Evolutionary conservation across 2,888 invertebrate species (phyloP).

Genomic region (Dione juno): DNA sequence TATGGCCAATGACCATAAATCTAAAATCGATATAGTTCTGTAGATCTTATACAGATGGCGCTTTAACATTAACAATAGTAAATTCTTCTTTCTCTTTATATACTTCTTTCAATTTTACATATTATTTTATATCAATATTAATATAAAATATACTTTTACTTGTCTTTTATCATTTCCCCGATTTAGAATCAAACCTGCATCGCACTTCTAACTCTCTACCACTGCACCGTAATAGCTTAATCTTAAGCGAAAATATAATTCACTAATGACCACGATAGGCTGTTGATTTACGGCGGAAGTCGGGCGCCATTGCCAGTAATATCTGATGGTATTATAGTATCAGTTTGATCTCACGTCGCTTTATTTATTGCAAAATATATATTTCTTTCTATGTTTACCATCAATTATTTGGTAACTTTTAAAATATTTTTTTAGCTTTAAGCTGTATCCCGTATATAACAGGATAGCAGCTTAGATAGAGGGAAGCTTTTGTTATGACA

Average conservation of each 20-base stretch:
- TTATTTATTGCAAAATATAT: conserved; percentile 21
- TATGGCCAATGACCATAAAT: conserved; percentile 46
- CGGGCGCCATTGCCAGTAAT: conserved; percentile 43
- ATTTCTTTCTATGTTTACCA: background rate
- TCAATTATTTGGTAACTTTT: too few relatives aligned
- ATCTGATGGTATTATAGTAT: conserved; percentile 42
- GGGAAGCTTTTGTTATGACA: too few relatives aligned
- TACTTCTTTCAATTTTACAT: too few relatives aligned
- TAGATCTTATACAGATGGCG: conserved; percentile 42
- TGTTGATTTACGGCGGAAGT: conserved; percentile 48
- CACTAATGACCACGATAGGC: conserved; percentile 39
- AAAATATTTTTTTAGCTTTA: too few relatives aligned
- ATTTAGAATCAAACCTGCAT: background rate
- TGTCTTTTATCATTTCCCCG: too few relatives aligned
- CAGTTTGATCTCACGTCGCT: conserved; percentile 44
- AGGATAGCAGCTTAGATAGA: too few relatives aligned
- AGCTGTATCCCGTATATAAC: too few relatives aligned
- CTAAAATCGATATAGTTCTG: conserved; percentile 31
- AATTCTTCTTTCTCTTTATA: too few relatives aligned
- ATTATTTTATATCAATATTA: too few relatives aligned
- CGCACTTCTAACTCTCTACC: background rate
- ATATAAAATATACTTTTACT: too few relatives aligned
- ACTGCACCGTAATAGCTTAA: background rate
- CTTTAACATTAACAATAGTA: background rate
- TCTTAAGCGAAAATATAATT: conserved; percentile 31